Evolutionary conservation across 1,140 invertebrate genomes (phyloP).

Genomic region (Lepidurus couesii): DNA sequence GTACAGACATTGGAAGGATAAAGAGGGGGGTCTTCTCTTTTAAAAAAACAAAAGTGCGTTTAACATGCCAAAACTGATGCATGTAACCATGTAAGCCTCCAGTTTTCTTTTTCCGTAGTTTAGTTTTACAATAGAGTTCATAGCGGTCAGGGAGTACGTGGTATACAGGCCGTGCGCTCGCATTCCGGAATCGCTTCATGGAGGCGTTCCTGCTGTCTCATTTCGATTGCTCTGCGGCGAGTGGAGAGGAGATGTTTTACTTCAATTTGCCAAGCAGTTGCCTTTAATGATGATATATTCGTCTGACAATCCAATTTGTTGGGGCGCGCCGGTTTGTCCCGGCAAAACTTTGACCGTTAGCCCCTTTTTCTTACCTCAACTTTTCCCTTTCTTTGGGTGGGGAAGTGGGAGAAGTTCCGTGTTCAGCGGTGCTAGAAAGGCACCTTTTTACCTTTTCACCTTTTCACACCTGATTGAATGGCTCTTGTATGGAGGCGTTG

Average conservation of each 20-base stretch:
- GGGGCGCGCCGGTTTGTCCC: neutral
- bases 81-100: no score
- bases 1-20: no score
- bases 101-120: no score
- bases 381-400: neutral
- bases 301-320: slow-evolving; percentile 3
- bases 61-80: no score
- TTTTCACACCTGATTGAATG: neutral
- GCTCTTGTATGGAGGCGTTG: neutral
- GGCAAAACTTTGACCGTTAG: neutral
- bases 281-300: neutral
- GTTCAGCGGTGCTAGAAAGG: neutral
- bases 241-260: neutral
- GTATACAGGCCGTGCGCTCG: no score
- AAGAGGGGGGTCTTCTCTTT: no score
- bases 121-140: no score
- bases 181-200: no score
- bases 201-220: neutral
- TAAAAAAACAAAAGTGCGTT: no score
- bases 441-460: neutral
- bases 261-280: neutral
- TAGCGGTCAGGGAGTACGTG: no score
- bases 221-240: neutral
- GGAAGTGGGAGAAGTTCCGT: neutral
- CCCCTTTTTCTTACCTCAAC: neutral